Evolutionary conservation across 37 sponge, comb jelly and placozoan genomes (phyloP).

Genomic region (Aplysina aerophoba): DNA sequence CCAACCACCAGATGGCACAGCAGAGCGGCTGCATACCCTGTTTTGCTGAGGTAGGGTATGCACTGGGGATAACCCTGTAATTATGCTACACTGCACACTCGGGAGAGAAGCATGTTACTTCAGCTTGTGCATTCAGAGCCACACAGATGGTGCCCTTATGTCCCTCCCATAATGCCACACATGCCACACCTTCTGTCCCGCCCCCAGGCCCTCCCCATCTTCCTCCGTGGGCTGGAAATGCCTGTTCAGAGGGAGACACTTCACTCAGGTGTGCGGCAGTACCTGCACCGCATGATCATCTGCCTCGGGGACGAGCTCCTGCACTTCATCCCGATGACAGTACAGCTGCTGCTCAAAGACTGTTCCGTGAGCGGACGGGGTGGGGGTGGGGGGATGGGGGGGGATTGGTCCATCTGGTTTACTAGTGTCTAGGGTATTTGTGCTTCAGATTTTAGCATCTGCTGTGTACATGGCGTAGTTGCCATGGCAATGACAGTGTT

Average conservation of each 20-base stretch:
- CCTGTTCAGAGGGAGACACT: conserved; percentile 63
- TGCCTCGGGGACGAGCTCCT: conserved; percentile 88
- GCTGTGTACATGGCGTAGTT: too few species aligned
- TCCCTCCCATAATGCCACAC: neutral
- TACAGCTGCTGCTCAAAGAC: conserved; percentile 79
- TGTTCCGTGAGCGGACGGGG: conserved; percentile 72
- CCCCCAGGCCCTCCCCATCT: conserved; percentile 56
- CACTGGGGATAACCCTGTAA: too few species aligned
- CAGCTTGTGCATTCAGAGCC: too few species aligned
- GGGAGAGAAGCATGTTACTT: too few species aligned
- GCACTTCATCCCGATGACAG: conserved; percentile 79
- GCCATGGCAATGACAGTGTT: neutral
- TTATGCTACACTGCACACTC: too few species aligned
- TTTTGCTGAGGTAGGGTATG: conserved; percentile 69
- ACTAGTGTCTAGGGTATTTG: too few species aligned
- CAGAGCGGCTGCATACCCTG: conserved; percentile 79
- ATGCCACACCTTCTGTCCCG: too few species aligned
- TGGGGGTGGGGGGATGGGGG: too few species aligned
- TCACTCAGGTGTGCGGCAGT: conserved; percentile 87
- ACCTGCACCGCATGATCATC: conserved; percentile 90
- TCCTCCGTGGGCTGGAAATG: conserved; percentile 74
- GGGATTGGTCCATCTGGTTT: too few species aligned
- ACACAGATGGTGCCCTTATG: too few species aligned
- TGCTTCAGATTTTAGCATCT: too few species aligned
- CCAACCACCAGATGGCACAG: conserved; percentile 65